Percentiles rank a stretch among this genome's conserved stretches.
phyloP scores from a whole-genome alignment of 2,113 vertebrate genomes.

The Xenotilapia flavipinnis region DNA sequence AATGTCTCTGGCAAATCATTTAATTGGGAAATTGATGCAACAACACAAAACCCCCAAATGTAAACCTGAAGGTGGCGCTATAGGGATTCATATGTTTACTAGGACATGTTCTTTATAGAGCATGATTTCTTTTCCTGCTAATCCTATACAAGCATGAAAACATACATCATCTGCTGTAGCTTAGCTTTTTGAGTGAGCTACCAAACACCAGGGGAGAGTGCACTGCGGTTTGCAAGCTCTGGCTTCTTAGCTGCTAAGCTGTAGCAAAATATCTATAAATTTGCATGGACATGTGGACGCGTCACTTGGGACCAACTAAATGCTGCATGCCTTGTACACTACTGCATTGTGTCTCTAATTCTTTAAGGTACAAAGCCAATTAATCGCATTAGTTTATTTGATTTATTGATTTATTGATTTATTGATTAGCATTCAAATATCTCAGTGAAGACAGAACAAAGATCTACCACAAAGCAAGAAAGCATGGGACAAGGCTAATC shows the following conservation, averaged over 20 bases:
- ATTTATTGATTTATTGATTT: too few relatives aligned
- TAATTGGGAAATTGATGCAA: background rate
- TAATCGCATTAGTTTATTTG: fast-evolving
- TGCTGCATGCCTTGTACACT: background rate
- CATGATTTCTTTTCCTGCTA: background rate
- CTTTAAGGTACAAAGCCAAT: background rate
- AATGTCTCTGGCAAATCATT: background rate
- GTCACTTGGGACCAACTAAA: background rate
- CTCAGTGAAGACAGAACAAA: too few relatives aligned
- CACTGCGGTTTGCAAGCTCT: background rate
- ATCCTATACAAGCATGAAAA: background rate
- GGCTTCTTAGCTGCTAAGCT: background rate
- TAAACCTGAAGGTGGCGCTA: background rate
- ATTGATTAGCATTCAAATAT: too few relatives aligned
- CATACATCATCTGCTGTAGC: background rate
- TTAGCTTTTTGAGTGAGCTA: background rate
- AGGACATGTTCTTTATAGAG: background rate
- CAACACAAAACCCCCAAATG: background rate
- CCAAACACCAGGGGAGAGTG: background rate
- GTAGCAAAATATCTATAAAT: background rate
- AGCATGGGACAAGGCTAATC: too few relatives aligned
- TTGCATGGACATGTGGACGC: background rate
- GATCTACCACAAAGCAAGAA: too few relatives aligned
- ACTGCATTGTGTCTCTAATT: background rate
- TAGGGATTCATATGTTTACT: background rate